Percentiles rank a stretch among this genome's conserved stretches.
Conservation (phyloP, 2,888 invertebrate species). For the Petrolisthes cinctipes region DNA sequence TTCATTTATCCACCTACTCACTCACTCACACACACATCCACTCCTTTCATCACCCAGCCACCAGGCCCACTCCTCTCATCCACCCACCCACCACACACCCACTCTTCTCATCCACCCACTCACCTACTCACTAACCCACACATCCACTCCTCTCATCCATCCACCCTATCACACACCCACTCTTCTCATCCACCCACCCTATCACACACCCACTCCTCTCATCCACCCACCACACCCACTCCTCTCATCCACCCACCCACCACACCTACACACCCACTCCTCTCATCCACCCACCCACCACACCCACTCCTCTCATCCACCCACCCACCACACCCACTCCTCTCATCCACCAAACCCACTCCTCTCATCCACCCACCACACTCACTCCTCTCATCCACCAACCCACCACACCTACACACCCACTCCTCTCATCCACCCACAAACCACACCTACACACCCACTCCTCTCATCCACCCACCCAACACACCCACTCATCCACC, state of each 20-base stretch:
- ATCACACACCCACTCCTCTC: not conserved
- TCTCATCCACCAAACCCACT: too few species aligned
- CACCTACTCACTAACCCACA: not conserved
- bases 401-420: not conserved
- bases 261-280: not conserved
- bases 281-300: not conserved
- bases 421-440: too few species aligned
- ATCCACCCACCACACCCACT: not conserved
- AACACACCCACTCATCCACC: not conserved
- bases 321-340: too few species aligned
- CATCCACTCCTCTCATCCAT: not conserved
- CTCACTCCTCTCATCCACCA: not conserved
- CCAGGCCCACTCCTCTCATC: too few species aligned
- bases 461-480: not conserved
- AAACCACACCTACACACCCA: not conserved
- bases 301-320: too few species aligned
- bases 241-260: not conserved
- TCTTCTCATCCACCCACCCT: not conserved
- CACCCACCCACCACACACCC: conserved; percentile 1
- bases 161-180: not conserved
- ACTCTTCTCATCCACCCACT: too few species aligned
- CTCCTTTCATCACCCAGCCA: not conserved
- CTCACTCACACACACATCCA: too few species aligned
- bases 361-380: not conserved
- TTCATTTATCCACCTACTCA: too few species aligned